Conservation (phyloP, 2,113 vertebrate genomes). For the Todiramphus saurophagus region DNA sequence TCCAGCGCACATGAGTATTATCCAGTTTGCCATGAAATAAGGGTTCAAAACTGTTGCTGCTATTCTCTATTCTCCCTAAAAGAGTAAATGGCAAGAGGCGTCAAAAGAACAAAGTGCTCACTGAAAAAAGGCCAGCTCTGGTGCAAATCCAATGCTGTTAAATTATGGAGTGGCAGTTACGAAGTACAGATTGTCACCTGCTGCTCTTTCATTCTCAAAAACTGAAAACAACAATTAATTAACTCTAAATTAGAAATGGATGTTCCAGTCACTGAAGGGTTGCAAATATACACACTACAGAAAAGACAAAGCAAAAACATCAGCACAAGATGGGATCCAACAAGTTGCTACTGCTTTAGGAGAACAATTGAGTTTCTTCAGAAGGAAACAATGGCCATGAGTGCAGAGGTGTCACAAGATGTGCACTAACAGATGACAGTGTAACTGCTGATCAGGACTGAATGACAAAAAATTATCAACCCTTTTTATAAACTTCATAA, state of each 20-base stretch:
- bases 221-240: neutral
- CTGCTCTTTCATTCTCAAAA: neutral
- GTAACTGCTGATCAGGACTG: neutral
- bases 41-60: neutral
- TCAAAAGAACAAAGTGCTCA: neutral
- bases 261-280: neutral
- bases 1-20: neutral
- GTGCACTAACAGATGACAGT: neutral
- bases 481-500: neutral
- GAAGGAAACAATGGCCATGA: neutral
- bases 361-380: neutral
- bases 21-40: neutral
- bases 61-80: neutral
- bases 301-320: neutral
- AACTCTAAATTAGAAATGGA: neutral
- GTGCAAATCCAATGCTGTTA: neutral
- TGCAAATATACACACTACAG: neutral
- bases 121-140: neutral
- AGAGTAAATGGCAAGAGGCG: neutral
- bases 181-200: slow-evolving; percentile 16
- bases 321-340: neutral
- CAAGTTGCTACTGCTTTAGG: neutral
- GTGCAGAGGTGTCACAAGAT: neutral
- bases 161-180: neutral
- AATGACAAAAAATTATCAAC: neutral